Conservation (phyloP, 2,888 invertebrate species). For the Nephrocerus scutellatus region DNA sequence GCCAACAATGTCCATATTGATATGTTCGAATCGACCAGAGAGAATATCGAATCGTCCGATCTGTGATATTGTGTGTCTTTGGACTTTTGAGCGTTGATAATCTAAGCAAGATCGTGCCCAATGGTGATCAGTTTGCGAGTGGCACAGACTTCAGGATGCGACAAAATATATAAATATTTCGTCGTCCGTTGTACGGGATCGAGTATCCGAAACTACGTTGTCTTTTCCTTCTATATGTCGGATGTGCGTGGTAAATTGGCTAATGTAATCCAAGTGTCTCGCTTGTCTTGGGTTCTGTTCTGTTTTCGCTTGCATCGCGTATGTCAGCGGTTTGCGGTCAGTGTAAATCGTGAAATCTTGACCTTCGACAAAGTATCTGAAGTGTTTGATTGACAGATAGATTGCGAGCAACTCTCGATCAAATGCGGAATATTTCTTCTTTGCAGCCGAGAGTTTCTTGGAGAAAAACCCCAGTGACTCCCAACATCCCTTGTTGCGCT, state of each 20-base stretch:
- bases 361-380: not conserved
- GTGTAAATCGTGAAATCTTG: not conserved
- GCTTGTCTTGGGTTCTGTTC: slow-evolving; percentile 1
- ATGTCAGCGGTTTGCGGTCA: slow-evolving; percentile 1
- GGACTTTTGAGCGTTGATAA: not conserved
- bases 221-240: no score
- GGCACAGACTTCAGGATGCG: not conserved
- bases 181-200: no score
- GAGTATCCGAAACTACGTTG: no score
- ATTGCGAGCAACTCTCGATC: no score
- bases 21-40: no score
- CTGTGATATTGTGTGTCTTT: slow-evolving; percentile 7
- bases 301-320: not conserved
- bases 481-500: slow-evolving; percentile 15
- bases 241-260: no score
- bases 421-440: no score
- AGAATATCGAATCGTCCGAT: no score
- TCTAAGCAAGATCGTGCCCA: no score
- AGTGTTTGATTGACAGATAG: not conserved
- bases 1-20: no score
- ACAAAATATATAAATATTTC: not conserved
- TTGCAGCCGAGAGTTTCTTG: slow-evolving; percentile 10
- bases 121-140: not conserved
- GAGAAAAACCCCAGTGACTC: slow-evolving; percentile 16
- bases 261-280: no score